Evolutionary conservation across 2,113 vertebrate genomes (phyloP), one percentile per base, ranked within the genome.

Genomic region (Hydropotes inermis): DNA sequence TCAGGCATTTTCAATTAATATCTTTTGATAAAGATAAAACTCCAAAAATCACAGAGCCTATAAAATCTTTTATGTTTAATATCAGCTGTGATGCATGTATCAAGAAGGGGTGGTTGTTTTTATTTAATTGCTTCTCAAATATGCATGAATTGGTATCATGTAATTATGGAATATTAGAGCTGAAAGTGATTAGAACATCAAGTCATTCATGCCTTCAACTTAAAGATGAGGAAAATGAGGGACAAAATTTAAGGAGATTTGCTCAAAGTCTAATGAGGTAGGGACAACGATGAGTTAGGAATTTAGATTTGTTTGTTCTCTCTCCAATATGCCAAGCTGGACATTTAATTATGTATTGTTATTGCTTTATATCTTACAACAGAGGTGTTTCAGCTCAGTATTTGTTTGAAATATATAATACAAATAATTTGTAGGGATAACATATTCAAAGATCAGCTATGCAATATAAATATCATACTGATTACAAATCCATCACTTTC

Each of bases 121-220:
- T 58, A 92, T 82, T 86, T 39, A 50, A 64, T 57, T 91, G n/a
- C 83, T 52, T 74, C 79, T 84, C 28, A 96, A 83, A 84, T 95
- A 58, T 39, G 28, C 12, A 28, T 6, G 21, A n/a, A 3, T 45
- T 14, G 11, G 10, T 74, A 10, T 83, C 60, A 36, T 15, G 70
- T 70, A 82, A 43, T 61, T 21, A 45, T 64, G 39, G 27, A 61
- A 79, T 95, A 21, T 50, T 93, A 64, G 52, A 82, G 36, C 11
- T 52, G 17, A 54, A 57, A n/a, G n/a, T 1, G 11, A 17, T 8
- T 70, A 78, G 55, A 33, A 45, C 43, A 57, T 89, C 27, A 94
- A 64, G 21, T 87, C 81, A 88, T 58, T 74, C 11, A 21, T 47
- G 58, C 47, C 25, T 33, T 97, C 28, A 54, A 54, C 50, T 57